Base-by-base conservation (phyloP, 1,140 invertebrate genomes). In the Oscheius sp. region DNA sequence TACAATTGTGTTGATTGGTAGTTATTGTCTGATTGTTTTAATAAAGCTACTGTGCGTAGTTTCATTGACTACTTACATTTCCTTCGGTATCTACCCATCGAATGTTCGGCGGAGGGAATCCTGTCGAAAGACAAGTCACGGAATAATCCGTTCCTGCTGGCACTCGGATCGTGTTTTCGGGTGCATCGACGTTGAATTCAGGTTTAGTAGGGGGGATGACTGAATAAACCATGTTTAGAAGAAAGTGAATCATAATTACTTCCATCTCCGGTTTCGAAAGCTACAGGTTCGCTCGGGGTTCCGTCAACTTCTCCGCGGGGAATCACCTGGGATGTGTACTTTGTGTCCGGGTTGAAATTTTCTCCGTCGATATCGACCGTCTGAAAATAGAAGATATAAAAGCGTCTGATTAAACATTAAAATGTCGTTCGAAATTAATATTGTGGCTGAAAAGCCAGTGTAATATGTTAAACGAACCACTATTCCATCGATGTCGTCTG, bases 321-420 rank as follows among this genome's bases (percentile, higher is more conserved):
- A 74, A 81, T 83, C 20, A 82, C 72, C 46, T 79, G 77, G 13
- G 80, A 63, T 32, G 61, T 81, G 62, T 81, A 83, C 55, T 80
- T 84, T 1, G 82, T 83, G 31, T 83, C 78, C n/a, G 83, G 82
- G 29, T 81, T 75, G 75, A 83, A 83, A 38, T 83, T 81, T 45
- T 83, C 76, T 46, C 83, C 82, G 63, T 83, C 82, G 42, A 83
- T 78, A n/a, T 36, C 58, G 2, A 71, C 62, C 34, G 36, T 38
- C 61, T 63, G 38, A 67, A 67, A 18, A 58, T 66, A 4, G 20
- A 7, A 65, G 55, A 59, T 29, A 18, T n/a, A 26, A 45, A 23
- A 23, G 23, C 23, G 42, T 45, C 42, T 15, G 18, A 45, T 18
- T 18, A 45, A 23, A 45, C 42, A 45, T 18, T 15, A 0, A 45